Conservation (phyloP, 2,888 invertebrate genomes). For the Lymantria dispar region DNA sequence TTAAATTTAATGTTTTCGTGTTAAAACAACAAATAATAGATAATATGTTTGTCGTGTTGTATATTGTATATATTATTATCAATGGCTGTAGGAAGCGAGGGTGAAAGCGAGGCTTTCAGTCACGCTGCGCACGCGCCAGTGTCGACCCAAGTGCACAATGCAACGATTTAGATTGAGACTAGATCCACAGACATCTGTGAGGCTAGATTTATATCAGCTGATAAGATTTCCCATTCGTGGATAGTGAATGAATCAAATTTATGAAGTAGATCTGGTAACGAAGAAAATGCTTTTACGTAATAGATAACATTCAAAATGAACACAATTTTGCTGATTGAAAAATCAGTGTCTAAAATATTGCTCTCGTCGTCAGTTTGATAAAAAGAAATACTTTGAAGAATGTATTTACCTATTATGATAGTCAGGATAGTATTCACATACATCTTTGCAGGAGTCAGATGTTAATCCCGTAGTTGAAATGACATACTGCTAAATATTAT, state of each 20-base stretch:
- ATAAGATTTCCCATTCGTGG: background rate
- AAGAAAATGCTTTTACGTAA: too few species aligned
- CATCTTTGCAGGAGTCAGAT: too few species aligned
- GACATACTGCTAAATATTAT: too few species aligned
- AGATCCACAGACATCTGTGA: conserved; percentile 3
- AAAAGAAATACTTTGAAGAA: too few species aligned
- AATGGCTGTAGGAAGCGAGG: conserved; percentile 41
- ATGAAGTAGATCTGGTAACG: background rate
- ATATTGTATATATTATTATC: conserved; percentile 11
- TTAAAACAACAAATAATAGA: conserved; percentile 25
- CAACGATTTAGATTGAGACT: conserved; percentile 16
- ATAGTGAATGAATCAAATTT: background rate
- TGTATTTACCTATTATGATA: too few species aligned
- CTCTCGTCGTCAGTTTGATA: too few species aligned
- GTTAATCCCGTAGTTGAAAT: too few species aligned
- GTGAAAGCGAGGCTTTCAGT: conserved; percentile 48
- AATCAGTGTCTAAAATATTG: too few species aligned
- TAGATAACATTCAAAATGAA: too few species aligned
- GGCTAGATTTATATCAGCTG: background rate
- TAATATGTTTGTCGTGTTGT: conserved; percentile 43
- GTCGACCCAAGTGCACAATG: conserved; percentile 31
- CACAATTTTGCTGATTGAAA: too few species aligned
- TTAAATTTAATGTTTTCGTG: background rate
- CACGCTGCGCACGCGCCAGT: conserved; percentile 46
- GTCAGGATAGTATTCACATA: too few species aligned